These are phyloP conservation scores for Himalopsyche phryganea DNA, from an alignment of 1,140 invertebrate species.

Conservation along the genomic window DNA sequence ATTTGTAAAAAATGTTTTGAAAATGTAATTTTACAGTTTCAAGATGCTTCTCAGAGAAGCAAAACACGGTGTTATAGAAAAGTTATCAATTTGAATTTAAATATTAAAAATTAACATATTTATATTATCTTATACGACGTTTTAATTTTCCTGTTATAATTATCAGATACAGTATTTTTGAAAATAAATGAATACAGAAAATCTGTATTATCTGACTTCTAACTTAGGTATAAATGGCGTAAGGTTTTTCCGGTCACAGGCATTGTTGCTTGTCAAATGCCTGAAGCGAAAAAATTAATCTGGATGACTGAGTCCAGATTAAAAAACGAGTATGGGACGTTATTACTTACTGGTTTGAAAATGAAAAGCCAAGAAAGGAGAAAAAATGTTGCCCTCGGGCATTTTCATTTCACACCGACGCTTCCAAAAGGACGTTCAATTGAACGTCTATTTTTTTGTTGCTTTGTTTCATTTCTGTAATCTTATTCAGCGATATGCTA, in stretches of 20 bases:
- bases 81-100: too few relatives aligned
- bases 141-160: neutral
- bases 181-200: neutral
- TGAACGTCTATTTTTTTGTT: too few relatives aligned
- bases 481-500: too few relatives aligned
- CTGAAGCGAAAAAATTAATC: conserved; percentile 24
- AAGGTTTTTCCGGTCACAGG: neutral
- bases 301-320: conserved; percentile 9
- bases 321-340: conserved; percentile 9
- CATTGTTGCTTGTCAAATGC: conserved; percentile 4
- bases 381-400: conserved; percentile 8
- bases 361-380: conserved; percentile 8
- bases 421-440: too few relatives aligned
- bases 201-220: conserved; percentile 1
- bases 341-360: conserved; percentile 8
- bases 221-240: neutral
- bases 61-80: too few relatives aligned
- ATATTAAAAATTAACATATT: too few relatives aligned
- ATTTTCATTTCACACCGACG: conserved; percentile 19
- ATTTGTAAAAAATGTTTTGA: too few relatives aligned
- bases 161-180: too few relatives aligned
- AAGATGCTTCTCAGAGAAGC: too few relatives aligned
- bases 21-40: too few relatives aligned
- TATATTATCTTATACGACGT: too few relatives aligned
- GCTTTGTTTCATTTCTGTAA: too few relatives aligned